Base-by-base conservation (phyloP, 2,797 vertebrate genomes). In the Gorsachius magnificus region DNA sequence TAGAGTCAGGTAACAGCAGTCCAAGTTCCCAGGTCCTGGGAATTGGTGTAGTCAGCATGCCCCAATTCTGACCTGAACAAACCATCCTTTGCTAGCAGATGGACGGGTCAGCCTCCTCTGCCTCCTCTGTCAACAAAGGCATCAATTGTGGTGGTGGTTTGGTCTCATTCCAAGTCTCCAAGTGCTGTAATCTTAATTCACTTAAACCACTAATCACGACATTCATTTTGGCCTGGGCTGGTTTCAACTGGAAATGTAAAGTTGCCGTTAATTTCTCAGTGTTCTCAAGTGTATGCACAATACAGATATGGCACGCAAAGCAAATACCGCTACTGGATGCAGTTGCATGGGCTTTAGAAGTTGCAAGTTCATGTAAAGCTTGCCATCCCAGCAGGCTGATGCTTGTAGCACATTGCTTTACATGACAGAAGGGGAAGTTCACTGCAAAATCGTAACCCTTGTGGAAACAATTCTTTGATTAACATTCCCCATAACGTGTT, bases 151-250 rank as follows among this genome's bases (percentile, higher is more conserved):
- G n/a, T 51, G 46, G 38, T 54, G 22, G 50, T 19, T n/a, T 87
- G 76, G 54, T 78, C 45, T 71, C 65, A 10, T 69, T 92, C 87
- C 92, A 89, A 33, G 46, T 63, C 48, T 61, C 53, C 3, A 1
- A 72, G 53, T 84, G 70, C 51, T 79, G 16, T 83, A 76, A 75
- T 93, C 86, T 79, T 94, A 66, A 94, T 72, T 96, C 46, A 64
- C 45, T 76, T 84, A 76, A 96, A 16, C 16, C 78, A 71, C 78
- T 89, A 58, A 51, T 82, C 58, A n/a, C 66, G 66, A 24, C 35
- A 51, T 38, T 93, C 2, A 2, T 66, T 86, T 69, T 92, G 80
- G 28, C 28, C 58, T 84, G 56, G 68, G 22, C 83, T 87, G 48
- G 12, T 87, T 93, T 91, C 68, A 74, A 0, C 33, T 83, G 82